Conservation (phyloP, 1,140 invertebrate species). For the Ladona fulva region DNA sequence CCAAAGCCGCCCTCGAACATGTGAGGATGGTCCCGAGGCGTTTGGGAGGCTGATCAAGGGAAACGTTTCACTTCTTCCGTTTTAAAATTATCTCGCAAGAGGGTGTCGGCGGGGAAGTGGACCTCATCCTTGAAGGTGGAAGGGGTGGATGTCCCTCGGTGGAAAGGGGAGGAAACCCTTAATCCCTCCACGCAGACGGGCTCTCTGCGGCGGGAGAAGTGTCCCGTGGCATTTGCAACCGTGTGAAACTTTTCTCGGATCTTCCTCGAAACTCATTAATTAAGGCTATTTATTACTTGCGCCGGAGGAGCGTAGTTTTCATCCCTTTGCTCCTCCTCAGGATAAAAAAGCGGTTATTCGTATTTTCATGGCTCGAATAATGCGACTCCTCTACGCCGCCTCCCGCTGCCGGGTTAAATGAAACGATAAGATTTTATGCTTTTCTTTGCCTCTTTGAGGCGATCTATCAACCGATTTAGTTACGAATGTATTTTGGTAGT, state of each 20-base stretch:
- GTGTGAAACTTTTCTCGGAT: background rate
- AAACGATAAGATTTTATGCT: too few species aligned
- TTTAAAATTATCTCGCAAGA: background rate
- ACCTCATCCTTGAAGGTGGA: too few species aligned
- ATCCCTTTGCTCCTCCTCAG: background rate
- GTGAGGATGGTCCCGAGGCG: background rate
- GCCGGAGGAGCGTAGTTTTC: background rate
- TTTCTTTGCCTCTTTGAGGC: too few species aligned
- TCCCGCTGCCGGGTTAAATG: too few species aligned
- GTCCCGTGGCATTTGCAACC: conserved; percentile 1
- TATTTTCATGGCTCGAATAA: too few species aligned
- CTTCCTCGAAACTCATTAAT: background rate
- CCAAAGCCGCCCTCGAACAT: too few species aligned
- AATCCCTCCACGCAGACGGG: background rate
- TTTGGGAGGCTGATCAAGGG: background rate
- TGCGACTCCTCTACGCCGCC: too few species aligned
- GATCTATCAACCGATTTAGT: too few species aligned
- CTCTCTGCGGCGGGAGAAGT: background rate
- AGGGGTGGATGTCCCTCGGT: too few species aligned
- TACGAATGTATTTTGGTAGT: too few species aligned
- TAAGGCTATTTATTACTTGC: background rate
- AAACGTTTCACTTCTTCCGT: background rate
- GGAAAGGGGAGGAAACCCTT: background rate
- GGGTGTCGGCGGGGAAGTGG: background rate
- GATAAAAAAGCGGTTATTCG: too few species aligned